phyloP scores from a whole-genome alignment of 2,888 invertebrate species.

The Incurvaria masculella region DNA sequence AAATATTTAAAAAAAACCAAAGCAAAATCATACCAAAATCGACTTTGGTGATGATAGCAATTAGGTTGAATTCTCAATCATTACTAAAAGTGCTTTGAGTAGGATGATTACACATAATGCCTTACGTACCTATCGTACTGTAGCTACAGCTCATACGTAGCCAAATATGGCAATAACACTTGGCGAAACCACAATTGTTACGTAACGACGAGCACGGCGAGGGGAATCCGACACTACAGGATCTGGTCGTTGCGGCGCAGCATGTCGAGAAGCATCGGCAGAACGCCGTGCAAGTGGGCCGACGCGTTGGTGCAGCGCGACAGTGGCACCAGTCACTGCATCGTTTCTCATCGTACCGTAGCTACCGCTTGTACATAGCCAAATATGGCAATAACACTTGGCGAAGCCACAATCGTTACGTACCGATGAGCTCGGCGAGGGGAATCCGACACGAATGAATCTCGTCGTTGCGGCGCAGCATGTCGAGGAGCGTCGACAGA shows the following conservation, averaged over 20 bases:
- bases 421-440: neutral
- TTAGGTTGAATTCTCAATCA: neutral
- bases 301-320: neutral
- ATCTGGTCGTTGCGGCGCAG: neutral
- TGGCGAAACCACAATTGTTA: neutral
- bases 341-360: too few species aligned
- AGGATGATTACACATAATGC: too few species aligned
- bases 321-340: too few species aligned
- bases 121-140: too few species aligned
- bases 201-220: neutral
- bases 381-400: constrained; percentile 11
- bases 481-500: neutral
- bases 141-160: constrained; percentile 23
- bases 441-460: neutral
- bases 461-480: neutral
- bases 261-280: neutral
- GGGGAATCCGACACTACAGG: neutral
- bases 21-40: too few species aligned
- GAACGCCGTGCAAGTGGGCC: neutral
- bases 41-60: too few species aligned
- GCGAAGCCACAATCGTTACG: neutral
- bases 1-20: too few species aligned
- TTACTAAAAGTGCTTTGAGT: too few species aligned
- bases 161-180: constrained; percentile 12
- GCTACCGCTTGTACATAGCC: constrained; percentile 23